phyloP scores from a whole-genome alignment of 2,113 vertebrate species.

The Amphilophus citrinellus region DNA sequence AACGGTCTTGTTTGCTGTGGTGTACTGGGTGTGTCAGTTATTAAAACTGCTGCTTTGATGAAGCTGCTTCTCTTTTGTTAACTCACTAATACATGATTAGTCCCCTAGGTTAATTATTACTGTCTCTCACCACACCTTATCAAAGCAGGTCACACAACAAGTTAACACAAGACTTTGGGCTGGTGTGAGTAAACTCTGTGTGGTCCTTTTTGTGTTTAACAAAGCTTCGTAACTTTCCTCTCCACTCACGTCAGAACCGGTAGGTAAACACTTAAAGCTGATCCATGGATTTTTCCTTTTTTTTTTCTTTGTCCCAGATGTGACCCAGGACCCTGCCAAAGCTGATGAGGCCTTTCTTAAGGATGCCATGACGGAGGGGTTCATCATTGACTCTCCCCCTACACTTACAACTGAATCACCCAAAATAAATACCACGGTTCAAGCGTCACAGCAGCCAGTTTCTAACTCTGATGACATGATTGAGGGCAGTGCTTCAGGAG shows the following conservation, averaged over 20 bases:
- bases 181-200: neutral
- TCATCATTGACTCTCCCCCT: slow-evolving; percentile 2
- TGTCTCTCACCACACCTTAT: slow-evolving; percentile 42
- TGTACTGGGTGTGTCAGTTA: slow-evolving; percentile 31
- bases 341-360: slow-evolving; percentile 29
- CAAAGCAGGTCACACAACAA: slow-evolving; percentile 38
- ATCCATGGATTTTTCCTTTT: slow-evolving; percentile 37
- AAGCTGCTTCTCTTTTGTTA: slow-evolving; percentile 32
- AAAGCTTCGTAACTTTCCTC: slow-evolving; percentile 53
- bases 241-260: slow-evolving; percentile 31
- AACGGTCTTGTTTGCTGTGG: neutral
- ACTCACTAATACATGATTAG: slow-evolving; percentile 32
- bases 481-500: slow-evolving; percentile 20
- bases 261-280: slow-evolving; percentile 45
- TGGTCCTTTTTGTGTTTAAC: slow-evolving; percentile 1
- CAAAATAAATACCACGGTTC: neutral
- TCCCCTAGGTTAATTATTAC: slow-evolving; percentile 66
- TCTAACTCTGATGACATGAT: neutral
- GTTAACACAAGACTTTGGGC: slow-evolving; percentile 54
- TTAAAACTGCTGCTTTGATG: slow-evolving; percentile 39
- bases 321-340: slow-evolving; percentile 18
- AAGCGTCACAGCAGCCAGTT: neutral
- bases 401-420: slow-evolving; percentile 13
- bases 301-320: slow-evolving; percentile 45
- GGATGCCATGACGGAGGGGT: slow-evolving; percentile 49